phyloP scores from a whole-genome alignment of 2,797 vertebrate genomes.

The Lemur catta region DNA sequence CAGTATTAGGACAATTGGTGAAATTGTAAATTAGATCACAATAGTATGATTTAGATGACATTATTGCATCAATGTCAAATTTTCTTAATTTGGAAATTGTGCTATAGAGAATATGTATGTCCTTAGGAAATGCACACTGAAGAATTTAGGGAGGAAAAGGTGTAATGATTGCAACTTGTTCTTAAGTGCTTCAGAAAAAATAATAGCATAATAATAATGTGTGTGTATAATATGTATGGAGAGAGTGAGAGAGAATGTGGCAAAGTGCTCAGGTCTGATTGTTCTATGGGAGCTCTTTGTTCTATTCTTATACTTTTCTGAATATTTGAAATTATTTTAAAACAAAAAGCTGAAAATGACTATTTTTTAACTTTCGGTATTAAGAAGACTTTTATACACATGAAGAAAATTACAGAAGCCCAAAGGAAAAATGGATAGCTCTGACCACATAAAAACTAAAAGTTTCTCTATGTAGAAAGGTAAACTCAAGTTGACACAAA shows the following conservation, averaged over 20 bases:
- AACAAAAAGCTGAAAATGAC: neutral
- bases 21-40: neutral
- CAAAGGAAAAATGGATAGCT: neutral
- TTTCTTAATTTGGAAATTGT: neutral
- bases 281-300: neutral
- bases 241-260: neutral
- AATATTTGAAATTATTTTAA: conserved; percentile 26
- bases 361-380: neutral
- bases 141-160: neutral
- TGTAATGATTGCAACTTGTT: neutral
- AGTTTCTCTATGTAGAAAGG: neutral
- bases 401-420: neutral
- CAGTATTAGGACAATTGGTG: neutral
- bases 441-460: neutral
- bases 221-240: neutral
- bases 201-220: neutral
- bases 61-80: neutral
- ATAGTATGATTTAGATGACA: neutral
- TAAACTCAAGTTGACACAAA: neutral
- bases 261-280: neutral
- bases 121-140: neutral
- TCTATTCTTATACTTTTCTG: neutral
- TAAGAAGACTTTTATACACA: neutral
- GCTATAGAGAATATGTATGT: neutral
- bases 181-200: neutral